phyloP scores from a whole-genome alignment of 2,113 vertebrate genomes.

The Bostrychus sinensis region DNA sequence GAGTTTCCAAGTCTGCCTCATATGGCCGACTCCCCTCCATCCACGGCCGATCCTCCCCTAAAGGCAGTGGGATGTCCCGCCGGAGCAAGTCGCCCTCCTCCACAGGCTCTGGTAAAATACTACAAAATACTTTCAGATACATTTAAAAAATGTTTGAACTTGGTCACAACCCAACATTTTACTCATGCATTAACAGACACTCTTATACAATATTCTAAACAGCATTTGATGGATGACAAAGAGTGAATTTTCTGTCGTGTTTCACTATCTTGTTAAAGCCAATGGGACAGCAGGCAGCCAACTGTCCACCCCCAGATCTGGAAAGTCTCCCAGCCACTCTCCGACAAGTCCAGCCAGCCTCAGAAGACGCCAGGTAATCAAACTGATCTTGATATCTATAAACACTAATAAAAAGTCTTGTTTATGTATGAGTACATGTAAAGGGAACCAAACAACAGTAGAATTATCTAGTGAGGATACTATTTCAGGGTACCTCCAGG shows the following conservation, averaged over 20 bases:
- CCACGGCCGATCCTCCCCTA: conserved; percentile 86
- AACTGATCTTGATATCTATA: conserved; percentile 1
- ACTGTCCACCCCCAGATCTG: conserved; percentile 95
- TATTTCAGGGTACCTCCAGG: too few species aligned
- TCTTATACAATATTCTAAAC: too few species aligned
- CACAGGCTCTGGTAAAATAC: conserved; percentile 86
- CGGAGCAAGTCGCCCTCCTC: conserved; percentile 97
- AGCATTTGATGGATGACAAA: too few species aligned
- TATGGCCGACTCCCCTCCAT: conserved; percentile 92
- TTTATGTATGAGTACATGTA: too few species aligned
- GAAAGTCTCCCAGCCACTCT: conserved; percentile 95
- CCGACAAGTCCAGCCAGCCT: conserved; percentile 96
- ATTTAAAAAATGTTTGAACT: too few species aligned
- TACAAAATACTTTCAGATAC: neutral
- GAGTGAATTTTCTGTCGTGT: too few species aligned
- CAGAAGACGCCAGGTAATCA: conserved; percentile 90
- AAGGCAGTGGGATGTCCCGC: conserved; percentile 86
- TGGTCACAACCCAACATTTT: too few species aligned
- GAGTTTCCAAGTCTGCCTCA: conserved; percentile 93
- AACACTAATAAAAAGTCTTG: neutral
- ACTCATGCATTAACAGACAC: too few species aligned
- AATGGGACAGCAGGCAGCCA: conserved; percentile 97
- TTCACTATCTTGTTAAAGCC: conserved; percentile 81
- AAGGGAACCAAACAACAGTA: too few species aligned
- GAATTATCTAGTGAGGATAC: too few species aligned